Evolutionary conservation across 2,113 vertebrate genomes (phyloP).

Genomic region (Zosterops borbonicus): DNA sequence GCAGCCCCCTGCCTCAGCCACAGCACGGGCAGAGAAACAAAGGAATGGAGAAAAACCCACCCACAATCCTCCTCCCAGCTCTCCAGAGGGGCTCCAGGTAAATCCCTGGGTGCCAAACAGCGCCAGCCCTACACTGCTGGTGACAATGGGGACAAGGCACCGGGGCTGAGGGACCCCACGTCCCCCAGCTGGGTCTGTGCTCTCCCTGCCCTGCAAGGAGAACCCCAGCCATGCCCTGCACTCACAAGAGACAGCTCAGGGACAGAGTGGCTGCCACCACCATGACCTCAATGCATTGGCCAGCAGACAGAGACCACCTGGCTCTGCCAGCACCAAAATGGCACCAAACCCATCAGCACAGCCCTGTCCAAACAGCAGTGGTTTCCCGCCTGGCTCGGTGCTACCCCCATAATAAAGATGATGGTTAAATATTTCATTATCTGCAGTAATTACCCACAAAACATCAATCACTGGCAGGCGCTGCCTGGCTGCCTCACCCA

Average conservation of each 20-base stretch:
- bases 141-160: neutral
- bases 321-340: neutral
- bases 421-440: slow-evolving; percentile 49
- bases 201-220: neutral
- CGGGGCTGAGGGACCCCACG: neutral
- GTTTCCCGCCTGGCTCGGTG: neutral
- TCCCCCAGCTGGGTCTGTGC: neutral
- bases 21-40: neutral
- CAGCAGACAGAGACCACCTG: rapidly evolving
- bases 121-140: neutral
- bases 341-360: neutral
- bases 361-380: neutral
- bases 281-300: rapidly evolving
- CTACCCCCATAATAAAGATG: neutral
- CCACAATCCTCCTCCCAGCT: neutral
- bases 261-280: neutral
- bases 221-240: neutral
- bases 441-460: slow-evolving; percentile 39
- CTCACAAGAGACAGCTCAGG: neutral
- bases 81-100: neutral
- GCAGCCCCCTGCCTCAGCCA: neutral
- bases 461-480: neutral
- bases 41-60: neutral
- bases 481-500: rapidly evolving
- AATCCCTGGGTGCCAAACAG: neutral